A percentile compares a stretch with the other conserved stretches of the same genome.
Evolutionary conservation across 1,140 invertebrate genomes (phyloP).

Genomic region (Vanessa tameamea): DNA sequence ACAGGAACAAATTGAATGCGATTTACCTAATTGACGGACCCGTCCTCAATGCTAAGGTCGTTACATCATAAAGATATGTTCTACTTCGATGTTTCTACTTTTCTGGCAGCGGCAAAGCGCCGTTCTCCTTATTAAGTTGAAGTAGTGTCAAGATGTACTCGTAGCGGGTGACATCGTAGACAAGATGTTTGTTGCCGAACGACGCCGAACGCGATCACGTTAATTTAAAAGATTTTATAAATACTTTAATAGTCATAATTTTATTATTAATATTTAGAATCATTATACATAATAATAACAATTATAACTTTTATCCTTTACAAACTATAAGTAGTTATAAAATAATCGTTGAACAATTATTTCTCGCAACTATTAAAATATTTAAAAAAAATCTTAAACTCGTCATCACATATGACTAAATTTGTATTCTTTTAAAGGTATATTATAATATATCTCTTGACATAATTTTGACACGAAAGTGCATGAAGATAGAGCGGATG

Average conservation of each 20-base stretch:
- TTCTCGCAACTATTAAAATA: no score
- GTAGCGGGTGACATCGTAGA: constrained; percentile 58
- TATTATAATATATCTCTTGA: constrained; percentile 29
- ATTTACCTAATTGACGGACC: constrained; percentile 12
- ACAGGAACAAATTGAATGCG: background rate
- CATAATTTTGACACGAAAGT: constrained; percentile 29
- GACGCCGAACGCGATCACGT: constrained; percentile 48
- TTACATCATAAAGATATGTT: constrained; percentile 51
- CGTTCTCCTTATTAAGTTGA: constrained; percentile 68
- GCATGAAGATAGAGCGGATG: constrained; percentile 31
- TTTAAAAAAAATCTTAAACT: no score
- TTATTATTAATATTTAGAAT: background rate
- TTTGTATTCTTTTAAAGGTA: constrained; percentile 5
- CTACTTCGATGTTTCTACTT: constrained; percentile 39
- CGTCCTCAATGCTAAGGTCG: constrained; percentile 38
- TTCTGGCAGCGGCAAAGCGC: constrained; percentile 53
- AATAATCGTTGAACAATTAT: no score
- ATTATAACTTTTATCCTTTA: background rate
- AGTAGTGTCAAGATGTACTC: constrained; percentile 69
- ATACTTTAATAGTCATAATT: constrained; percentile 33
- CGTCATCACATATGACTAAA: background rate
- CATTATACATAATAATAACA: background rate
- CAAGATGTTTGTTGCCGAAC: constrained; percentile 60
- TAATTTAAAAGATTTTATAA: constrained; percentile 34
- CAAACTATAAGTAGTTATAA: no score